Base-by-base conservation (phyloP, 2,797 vertebrate species). In the Crocodylus rhombifer region DNA sequence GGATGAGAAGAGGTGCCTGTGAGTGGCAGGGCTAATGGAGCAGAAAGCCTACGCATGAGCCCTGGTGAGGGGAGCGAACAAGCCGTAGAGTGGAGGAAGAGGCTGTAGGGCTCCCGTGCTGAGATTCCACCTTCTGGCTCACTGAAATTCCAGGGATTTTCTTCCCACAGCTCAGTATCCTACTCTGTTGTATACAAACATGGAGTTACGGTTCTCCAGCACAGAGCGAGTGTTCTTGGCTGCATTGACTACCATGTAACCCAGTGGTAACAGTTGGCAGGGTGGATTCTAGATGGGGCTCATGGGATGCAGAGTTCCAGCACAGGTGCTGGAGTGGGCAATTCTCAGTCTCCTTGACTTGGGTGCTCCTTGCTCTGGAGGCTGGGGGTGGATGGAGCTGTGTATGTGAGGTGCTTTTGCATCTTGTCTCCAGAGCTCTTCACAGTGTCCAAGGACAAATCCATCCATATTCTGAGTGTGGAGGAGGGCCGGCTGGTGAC, bases 401-500 rank as follows among this genome's bases (percentile, higher is more conserved):
- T 85, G 26, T 60, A 7, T 26, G 7, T 18, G 18, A 9, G 6
- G 11, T 12, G 3, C 63, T 30, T 67, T 15, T 51, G 21, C 64
- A 8, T 78, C 23, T 64, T 26, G 64, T 80, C 74, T 78, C 25
- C 88, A 99, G 98, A 98, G 93, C 98, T 99, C 71, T 98, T 98
- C 96, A 99, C 98, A 63, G 98, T 99, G 36, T 99, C 99, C 80
- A 98, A 99, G 96, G 99, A 99, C 95, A 99, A 98, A 93, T 96
- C 99, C 3, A 95, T 99, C 88, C 99, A 99, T 80, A 33, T 99
- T 87, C 97, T 99, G 97, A 98, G 98, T 58, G 98, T 98, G 89
- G 99, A 99, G 91, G 97, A 98, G 30, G 99, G 99, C 2, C 98
- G 96, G 90, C 98, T 99, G 92, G 97, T 99, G 63, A 98, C 95